Conservation (phyloP, 2,113 vertebrate species). For the Otocyon megalotis region DNA sequence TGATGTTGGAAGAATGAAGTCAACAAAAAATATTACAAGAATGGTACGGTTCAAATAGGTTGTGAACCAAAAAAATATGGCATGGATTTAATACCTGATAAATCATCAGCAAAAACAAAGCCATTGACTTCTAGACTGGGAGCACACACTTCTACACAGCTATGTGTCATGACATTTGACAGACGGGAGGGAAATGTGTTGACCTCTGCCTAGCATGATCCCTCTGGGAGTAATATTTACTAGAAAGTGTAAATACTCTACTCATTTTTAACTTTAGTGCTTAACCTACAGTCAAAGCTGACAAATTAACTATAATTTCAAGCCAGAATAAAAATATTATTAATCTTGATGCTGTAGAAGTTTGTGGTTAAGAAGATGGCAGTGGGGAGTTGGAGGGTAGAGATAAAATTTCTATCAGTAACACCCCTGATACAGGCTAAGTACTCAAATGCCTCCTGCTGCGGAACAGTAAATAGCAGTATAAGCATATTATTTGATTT, state of each 20-base stretch:
- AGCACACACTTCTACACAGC: not conserved
- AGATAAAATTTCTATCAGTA: not conserved
- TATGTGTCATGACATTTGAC: constrained; percentile 1
- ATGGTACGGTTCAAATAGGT: not conserved
- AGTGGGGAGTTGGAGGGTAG: too few species aligned
- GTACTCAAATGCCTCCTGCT: not conserved
- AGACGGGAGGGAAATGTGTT: not conserved
- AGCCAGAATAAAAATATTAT: not conserved
- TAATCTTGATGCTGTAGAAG: constrained; percentile 15
- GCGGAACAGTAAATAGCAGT: not conserved
- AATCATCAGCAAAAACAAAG: not conserved
- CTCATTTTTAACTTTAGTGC: not conserved
- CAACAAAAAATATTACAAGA: not conserved
- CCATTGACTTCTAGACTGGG: not conserved
- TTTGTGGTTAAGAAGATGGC: not conserved
- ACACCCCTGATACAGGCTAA: not conserved
- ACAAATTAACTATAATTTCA: not conserved
- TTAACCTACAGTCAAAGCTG: not conserved
- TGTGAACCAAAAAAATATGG: not conserved
- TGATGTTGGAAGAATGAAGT: not conserved
- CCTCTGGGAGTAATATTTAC: not conserved
- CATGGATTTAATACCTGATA: not conserved
- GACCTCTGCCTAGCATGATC: not conserved
- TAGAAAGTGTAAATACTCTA: not conserved
- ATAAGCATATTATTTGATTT: not conserved